Base-by-base conservation (phyloP, 1,140 invertebrate species). In the Probaryconus sp. region DNA sequence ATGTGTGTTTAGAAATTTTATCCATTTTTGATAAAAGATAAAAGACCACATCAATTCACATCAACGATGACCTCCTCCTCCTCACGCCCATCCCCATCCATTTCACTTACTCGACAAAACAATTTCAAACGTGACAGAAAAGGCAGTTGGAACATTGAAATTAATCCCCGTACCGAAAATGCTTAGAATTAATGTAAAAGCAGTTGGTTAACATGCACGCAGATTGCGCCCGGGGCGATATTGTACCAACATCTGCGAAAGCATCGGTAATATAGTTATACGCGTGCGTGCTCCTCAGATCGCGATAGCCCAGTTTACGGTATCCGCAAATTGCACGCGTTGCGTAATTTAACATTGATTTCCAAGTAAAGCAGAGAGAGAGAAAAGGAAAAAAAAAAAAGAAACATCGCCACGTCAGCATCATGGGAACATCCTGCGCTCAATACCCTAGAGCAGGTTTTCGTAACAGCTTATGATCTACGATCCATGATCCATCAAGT, bases 401-500 rank as follows among this genome's bases (percentile, higher is more conserved):
- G 74, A 72, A 55, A 43, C 24, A 31, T 38, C 43, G 20, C 13
- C 56, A 76, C 76, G 73, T 76, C 74, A 70, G 60, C 76, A 81
- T n/a, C n/a, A n/a, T 83, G 81, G 78, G 82, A 83, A 84, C 77
- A 80, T 81, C 75, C 77, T 79, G 79, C 43, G 50, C 21, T 37
- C 60, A 58, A 73, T 83, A 61, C 67, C 63, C 75, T 21, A 33
- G 51, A 79, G 80, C 80, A 48, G 76, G 60, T 78, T 76, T n/a
- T 74, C 55, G 72, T 60, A 65, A 70, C 78, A 71, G 40, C 58
- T 50, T 67, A 76, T 79, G 81, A 84, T 83, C 77, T 79, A 79
- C 71, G 77, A 77, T 78, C 70, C 53, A 77, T 76, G 64, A 82
- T 81, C 79, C 78, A 83, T 83, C 78, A 79, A 79, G 81, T 83